Evolutionary conservation across 2,888 invertebrate genomes (phyloP), one percentile per base, ranked within the genome.

Genomic region (Xestoiulus laeticollis): DNA sequence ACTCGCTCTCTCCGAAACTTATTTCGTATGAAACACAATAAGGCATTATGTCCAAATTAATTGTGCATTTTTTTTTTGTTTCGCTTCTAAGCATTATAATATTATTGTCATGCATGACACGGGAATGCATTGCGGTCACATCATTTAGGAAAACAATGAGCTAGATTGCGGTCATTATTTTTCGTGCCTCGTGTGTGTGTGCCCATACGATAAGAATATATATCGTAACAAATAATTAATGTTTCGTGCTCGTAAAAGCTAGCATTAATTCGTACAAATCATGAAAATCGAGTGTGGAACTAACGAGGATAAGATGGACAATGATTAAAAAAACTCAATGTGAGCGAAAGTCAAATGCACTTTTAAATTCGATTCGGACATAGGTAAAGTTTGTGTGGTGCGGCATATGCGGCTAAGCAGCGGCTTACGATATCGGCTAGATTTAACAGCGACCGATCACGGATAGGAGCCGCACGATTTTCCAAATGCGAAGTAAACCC

Each of bases 111-210:
- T 59, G 53, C 53, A 59, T 59, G 53, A 8, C 53, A 59, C n/a
- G 53, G 53, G 53, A 59, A 59, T 59, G 53, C 53, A 59, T 59
- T n/a, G 53, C 53, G 53, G 53, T 59, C 53, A 59, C 53, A 59
- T 59, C 53, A 59, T 59, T 59, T 59, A 59, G 53, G 53, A 19
- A 59, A 59, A 59, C 53, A 59, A 59, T 59, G 53, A n/a, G 53
- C 53, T 59, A 59, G 53, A 59, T 59, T 59, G 53, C 6, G 53
- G 53, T 59, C 53, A 59, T 59, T 59, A 59, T 59, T 59, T n/a
- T n/a, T 59, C 53, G 53, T 8, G 53, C 53, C 19, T 59, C n/a
- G 53, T 59, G 53, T 59, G 53, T 59, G 53, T 59, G 53, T n/a
- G 53, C n/a, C 53, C n/a, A n/a, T 19, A 59, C 53, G 53, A 59